These are phyloP conservation scores for Heliothis subflexa DNA, from an alignment of 1,140 invertebrate species.

Conservation along the genomic window DNA sequence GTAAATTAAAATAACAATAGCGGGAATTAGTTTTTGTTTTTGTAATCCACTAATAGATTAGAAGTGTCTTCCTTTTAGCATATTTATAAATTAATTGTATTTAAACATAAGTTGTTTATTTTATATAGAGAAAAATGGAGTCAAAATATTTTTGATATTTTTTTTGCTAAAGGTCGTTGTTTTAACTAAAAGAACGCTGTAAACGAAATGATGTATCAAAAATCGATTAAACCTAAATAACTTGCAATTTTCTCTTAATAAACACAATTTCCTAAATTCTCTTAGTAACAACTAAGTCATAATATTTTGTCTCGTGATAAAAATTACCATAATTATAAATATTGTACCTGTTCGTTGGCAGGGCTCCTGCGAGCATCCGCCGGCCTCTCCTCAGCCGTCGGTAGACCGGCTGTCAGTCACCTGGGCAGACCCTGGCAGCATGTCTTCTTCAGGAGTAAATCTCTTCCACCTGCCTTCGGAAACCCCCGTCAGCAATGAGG, in stretches of 20 bases:
- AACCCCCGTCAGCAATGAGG: conserved; percentile 67
- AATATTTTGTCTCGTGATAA: no score
- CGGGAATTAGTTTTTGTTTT: conserved; percentile 37
- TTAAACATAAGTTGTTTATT: no score
- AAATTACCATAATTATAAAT: no score
- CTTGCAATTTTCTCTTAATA: no score
- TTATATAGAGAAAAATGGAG: no score
- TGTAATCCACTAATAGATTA: conserved; percentile 23
- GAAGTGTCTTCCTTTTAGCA: neutral
- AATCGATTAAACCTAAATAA: no score
- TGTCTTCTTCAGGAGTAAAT: conserved; percentile 79
- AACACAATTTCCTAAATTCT: no score
- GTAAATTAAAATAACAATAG: conserved; percentile 44
- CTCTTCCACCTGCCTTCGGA: conserved; percentile 74
- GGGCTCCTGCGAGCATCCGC: conserved; percentile 80
- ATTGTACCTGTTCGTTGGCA: conserved; percentile 42
- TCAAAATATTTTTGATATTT: no score
- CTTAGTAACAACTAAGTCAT: no score
- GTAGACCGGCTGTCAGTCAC: conserved; percentile 90
- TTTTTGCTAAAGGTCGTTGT: no score
- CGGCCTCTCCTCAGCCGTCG: conserved; percentile 88
- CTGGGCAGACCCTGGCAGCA: conserved; percentile 87
- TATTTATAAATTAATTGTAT: neutral
- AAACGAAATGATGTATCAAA: no score
- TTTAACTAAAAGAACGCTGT: no score